Evolutionary conservation across 2,888 invertebrate species (phyloP).

Genomic region (Apotomis turbidana): DNA sequence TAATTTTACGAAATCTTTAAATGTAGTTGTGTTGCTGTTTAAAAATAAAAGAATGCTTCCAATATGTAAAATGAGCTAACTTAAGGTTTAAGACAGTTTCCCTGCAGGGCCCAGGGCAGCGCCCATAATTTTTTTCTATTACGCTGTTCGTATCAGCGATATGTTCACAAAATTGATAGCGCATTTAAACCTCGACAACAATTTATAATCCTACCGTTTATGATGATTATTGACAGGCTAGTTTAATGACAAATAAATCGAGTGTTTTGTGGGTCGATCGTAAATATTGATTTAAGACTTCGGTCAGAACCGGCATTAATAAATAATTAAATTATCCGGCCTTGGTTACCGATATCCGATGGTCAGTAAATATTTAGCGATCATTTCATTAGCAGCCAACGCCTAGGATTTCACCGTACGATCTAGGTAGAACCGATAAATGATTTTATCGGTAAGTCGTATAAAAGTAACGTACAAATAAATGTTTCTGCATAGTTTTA

Average conservation of each 20-base stretch:
- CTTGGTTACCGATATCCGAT: constrained; percentile 58
- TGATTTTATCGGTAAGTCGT: constrained; percentile 15
- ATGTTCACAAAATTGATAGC: constrained; percentile 26
- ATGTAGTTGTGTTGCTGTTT: no score
- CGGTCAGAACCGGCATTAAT: constrained; percentile 49
- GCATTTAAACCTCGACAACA: constrained; percentile 21
- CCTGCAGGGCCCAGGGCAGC: no score
- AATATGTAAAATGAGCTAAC: no score
- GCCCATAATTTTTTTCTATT: no score
- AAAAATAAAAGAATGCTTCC: no score
- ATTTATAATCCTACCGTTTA: constrained; percentile 53
- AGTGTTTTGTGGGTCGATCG: constrained; percentile 50
- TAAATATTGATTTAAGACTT: constrained; percentile 50
- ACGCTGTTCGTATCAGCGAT: not conserved
- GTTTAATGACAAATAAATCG: constrained; percentile 53
- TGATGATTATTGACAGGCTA: constrained; percentile 50
- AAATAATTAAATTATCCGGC: constrained; percentile 54
- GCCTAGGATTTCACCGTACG: constrained; percentile 13
- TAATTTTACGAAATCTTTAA: no score
- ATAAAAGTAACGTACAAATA: constrained; percentile 5
- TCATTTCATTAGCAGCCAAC: constrained; percentile 38
- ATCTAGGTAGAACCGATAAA: constrained; percentile 14
- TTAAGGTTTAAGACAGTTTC: no score
- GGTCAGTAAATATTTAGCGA: constrained; percentile 46
- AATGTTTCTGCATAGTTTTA: constrained; percentile 3